Evolutionary conservation across 2,888 invertebrate genomes (phyloP), one percentile per base, ranked within the genome.

Genomic region (Standfussiana lucernea): DNA sequence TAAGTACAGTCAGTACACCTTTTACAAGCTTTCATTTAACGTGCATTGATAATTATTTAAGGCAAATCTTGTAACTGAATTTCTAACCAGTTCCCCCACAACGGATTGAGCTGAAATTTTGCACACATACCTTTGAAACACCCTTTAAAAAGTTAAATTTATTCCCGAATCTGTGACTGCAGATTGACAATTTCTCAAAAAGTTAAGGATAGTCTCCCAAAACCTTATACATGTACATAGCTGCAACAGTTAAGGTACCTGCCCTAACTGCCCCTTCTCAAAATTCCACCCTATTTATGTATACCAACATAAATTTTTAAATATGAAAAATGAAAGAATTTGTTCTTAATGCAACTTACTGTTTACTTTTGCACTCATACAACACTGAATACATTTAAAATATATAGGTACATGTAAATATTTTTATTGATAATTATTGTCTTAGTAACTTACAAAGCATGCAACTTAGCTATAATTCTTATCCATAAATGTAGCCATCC

Each of bases 401-500:
- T 6, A 47, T 28, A 65, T 21, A 62, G 32, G 35, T 64, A 77
- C 15, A 47, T 70, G 37, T 68, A 42, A 37, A 72, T 45, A 72
- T 64, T 28, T 71, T 13, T 50, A n/a, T 67, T 64, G 10, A 59
- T 79, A 79, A 79, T 83, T 59, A 79, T 83, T 83, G 65, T 72
- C 80, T 45, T 21, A 21, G 24, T 64, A 42, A 45, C 64, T 53
- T 67, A 61, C 0, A 82, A 59, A 56, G 28, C 37, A 62, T 71
- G 18, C 15, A 62, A 81, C 37, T 82, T 65, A 82, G 32, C 65
- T 72, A 61, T 47, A 82, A 72, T 66, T 75, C 32, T 82, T 80
- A 45, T 99, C 99, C 96, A 99, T 98, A 92, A 99, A 99, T 40
- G 97, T 98, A 11, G 99, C 99, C 95, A 99, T 97, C 92, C 97